Conservation (phyloP, 2,888 invertebrate species). For the Oeneis ivallda region DNA sequence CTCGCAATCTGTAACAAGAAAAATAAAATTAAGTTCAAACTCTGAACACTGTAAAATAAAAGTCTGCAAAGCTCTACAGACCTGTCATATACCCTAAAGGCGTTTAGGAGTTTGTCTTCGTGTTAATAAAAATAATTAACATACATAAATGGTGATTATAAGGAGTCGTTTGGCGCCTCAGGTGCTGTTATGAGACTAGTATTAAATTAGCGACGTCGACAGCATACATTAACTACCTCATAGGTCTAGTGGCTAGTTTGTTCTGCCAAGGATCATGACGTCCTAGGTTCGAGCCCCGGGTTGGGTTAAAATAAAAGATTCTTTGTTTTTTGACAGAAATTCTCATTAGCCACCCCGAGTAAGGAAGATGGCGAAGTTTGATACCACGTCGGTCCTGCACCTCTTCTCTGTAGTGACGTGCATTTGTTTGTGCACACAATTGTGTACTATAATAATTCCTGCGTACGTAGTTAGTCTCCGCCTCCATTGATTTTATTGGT, state of each 20-base stretch:
- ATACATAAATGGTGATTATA: constrained; percentile 10
- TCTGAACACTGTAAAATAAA: background rate
- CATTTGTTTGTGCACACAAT: too few species aligned
- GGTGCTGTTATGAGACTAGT: constrained; percentile 8
- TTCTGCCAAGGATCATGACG: too few species aligned
- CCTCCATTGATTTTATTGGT: too few species aligned
- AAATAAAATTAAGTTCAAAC: constrained; percentile 14
- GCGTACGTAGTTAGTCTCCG: too few species aligned
- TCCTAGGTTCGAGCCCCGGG: too few species aligned
- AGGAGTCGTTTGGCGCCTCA: constrained; percentile 8
- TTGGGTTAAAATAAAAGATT: too few species aligned
- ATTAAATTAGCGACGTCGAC: background rate
- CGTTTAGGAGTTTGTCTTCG: constrained; percentile 1
- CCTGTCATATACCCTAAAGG: constrained; percentile 18
- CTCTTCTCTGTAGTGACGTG: too few species aligned
- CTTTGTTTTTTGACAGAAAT: too few species aligned
- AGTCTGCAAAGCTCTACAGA: constrained; percentile 2
- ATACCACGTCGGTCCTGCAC: too few species aligned
- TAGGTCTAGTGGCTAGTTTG: background rate
- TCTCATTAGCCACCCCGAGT: too few species aligned
- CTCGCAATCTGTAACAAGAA: constrained; percentile 40
- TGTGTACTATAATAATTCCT: too few species aligned
- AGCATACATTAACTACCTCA: background rate
- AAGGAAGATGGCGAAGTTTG: too few species aligned
- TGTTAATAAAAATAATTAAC: constrained; percentile 17